Base-by-base conservation (phyloP, 2,888 invertebrate genomes). In the Tortrix viridana region DNA sequence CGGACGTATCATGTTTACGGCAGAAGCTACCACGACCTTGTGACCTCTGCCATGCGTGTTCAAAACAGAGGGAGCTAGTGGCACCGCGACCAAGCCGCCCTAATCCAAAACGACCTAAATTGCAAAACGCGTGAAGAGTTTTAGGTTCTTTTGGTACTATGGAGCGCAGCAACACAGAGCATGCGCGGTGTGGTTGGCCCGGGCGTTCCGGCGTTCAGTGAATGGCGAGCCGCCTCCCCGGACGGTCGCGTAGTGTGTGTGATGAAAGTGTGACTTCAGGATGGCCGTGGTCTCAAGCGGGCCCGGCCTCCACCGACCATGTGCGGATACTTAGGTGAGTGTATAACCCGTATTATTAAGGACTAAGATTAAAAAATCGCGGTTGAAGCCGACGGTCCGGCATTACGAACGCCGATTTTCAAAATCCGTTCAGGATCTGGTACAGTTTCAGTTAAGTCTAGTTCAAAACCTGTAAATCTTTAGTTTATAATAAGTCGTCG, bases 141-240 rank as follows among this genome's bases (percentile, higher is more conserved):
- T 46, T 46, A 20, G 16, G 41, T n/a, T 23, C n/a, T 56, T 44
- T 23, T 62, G n/a, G 20, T 38, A 20, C 26, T 18, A n/a, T 32
- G 19, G 26, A n/a, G 19, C 14, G 41, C 12, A 16, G 83, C 83
- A 84, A 79, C 84, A 81, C 85, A 81, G 88, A 83, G 84, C 75
- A 77, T 91, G 91, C 91, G 91, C 90, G 81, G 56, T 81, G 65
- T 62, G 66, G 61, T 65, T 81, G 77, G 81, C 88, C 88, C 89
- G 87, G 89, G 87, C 83, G 79, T 77, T 77, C 89, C 87, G 89
- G 87, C 83, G 79, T 77, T 77, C 89, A 92, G 92, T 92, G 89
- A 88, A 89, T 89, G 91, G 78, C 82, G 72, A 71, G 77, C 71
- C 73, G 71, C 71, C 75, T 79, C 66, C 73, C 68, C 69, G 79